A percentile compares a stretch with the other conserved stretches of the same genome.
phyloP scores from a whole-genome alignment of 2,113 vertebrate genomes.

The Anser brachyrhynchus region DNA sequence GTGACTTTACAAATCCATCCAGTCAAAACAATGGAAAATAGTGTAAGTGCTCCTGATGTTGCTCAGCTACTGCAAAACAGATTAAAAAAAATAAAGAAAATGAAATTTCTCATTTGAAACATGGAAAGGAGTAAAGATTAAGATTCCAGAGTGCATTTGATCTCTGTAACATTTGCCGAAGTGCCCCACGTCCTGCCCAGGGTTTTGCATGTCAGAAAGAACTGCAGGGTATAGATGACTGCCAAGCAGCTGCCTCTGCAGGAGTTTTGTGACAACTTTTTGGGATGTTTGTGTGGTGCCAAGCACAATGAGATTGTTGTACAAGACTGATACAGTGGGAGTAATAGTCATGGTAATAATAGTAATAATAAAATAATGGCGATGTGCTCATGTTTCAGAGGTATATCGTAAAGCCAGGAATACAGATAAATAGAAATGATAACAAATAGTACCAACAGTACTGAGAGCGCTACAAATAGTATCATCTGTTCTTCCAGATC shows the following conservation, averaged over 20 bases:
- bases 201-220: background rate
- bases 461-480: background rate
- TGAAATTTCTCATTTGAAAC: background rate
- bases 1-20: background rate
- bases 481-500: background rate
- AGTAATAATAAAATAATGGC: background rate
- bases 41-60: background rate
- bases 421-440: background rate
- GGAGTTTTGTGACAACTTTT: background rate
- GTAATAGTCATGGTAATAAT: background rate
- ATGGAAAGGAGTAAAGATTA: background rate
- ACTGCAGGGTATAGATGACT: background rate
- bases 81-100: background rate
- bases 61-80: constrained; percentile 42
- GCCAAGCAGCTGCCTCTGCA: background rate
- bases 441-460: background rate
- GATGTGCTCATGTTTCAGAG: background rate
- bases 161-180: background rate
- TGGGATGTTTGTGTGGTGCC: background rate
- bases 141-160: background rate
- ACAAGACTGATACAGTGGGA: background rate
- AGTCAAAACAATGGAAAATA: constrained; percentile 46
- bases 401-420: background rate
- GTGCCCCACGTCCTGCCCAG: background rate
- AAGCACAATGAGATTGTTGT: background rate